phyloP scores from a whole-genome alignment of 2,888 invertebrate species.

The Lasioglossum morio region DNA sequence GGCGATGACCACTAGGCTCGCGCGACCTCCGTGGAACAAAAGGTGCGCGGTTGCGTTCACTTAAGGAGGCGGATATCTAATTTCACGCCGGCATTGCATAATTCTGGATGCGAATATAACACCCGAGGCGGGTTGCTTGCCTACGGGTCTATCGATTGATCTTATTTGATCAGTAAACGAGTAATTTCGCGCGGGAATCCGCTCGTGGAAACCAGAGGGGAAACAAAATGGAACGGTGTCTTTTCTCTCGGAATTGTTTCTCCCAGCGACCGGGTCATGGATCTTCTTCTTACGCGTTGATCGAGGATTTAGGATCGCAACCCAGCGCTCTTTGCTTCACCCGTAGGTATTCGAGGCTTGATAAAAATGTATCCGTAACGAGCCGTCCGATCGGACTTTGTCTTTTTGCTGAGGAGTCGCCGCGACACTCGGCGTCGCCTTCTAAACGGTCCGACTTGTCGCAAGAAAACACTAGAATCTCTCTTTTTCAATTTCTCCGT shows the following conservation, averaged over 20 bases:
- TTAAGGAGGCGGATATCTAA: slow-evolving; percentile 57
- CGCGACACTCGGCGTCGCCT: background rate
- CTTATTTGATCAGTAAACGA: slow-evolving; percentile 4
- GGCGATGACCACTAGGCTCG: slow-evolving; percentile 40
- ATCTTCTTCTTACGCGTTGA: background rate
- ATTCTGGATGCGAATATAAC: slow-evolving; percentile 52
- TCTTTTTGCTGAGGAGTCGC: background rate
- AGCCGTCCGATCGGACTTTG: background rate
- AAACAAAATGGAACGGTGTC: background rate
- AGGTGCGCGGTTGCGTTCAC: slow-evolving; percentile 52
- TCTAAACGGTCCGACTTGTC: slow-evolving; percentile 13
- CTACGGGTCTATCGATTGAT: slow-evolving; percentile 37
- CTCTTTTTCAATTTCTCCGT: slow-evolving; percentile 47
- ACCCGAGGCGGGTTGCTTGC: slow-evolving; percentile 21
- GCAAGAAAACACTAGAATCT: slow-evolving; percentile 50
- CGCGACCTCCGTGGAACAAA: slow-evolving; percentile 39
- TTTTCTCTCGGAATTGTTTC: background rate
- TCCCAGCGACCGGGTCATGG: background rate
- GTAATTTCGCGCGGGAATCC: slow-evolving; percentile 19
- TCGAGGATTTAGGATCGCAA: background rate
- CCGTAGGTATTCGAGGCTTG: background rate
- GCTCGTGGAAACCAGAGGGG: background rate
- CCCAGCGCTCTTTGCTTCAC: background rate
- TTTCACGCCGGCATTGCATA: slow-evolving; percentile 57
- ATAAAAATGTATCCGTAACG: background rate